Evolutionary conservation across 2,797 vertebrate species (phyloP).

Genomic region (Urocyon cinereoargenteus): DNA sequence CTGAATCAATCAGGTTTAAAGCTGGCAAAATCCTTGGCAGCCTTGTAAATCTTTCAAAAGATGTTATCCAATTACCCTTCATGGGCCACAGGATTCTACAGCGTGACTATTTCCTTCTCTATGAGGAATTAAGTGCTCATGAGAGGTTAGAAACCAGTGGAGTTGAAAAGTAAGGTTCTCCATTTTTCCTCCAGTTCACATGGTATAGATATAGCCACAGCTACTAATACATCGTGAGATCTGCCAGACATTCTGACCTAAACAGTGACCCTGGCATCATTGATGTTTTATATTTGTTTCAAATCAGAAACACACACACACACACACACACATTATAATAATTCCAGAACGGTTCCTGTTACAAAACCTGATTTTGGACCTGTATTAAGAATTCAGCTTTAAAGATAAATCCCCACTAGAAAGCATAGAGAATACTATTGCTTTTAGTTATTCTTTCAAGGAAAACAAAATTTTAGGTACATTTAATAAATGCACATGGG

Average conservation of each 20-base stretch:
- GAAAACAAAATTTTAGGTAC: conserved; percentile 38
- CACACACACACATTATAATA: not conserved
- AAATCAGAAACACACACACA: not conserved
- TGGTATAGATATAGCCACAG: conserved; percentile 23
- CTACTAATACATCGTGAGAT: not conserved
- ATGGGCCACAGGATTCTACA: conserved; percentile 85
- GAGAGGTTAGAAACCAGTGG: conserved; percentile 86
- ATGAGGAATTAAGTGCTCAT: conserved; percentile 87
- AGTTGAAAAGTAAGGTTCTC: conserved; percentile 84
- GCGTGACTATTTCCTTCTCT: conserved; percentile 83
- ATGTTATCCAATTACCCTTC: conserved; percentile 90
- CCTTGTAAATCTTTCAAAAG: conserved; percentile 90
- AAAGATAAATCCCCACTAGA: not conserved
- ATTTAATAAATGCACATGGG: conserved; percentile 14
- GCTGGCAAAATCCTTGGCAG: conserved; percentile 87
- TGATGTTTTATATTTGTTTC: not conserved
- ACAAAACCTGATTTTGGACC: not conserved
- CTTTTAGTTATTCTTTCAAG: conserved; percentile 7
- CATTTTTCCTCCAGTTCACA: conserved; percentile 68
- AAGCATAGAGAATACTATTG: not conserved
- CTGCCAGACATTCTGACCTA: conserved; percentile 45
- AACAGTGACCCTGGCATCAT: not conserved
- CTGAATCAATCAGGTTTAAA: conserved; percentile 89
- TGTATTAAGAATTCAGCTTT: not conserved
- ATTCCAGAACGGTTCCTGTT: not conserved